Evolutionary conservation across 37 sponge, comb jelly and placozoan genomes (phyloP), one percentile per base, ranked within the genome.

Genomic region (Bolinopsis microptera): DNA sequence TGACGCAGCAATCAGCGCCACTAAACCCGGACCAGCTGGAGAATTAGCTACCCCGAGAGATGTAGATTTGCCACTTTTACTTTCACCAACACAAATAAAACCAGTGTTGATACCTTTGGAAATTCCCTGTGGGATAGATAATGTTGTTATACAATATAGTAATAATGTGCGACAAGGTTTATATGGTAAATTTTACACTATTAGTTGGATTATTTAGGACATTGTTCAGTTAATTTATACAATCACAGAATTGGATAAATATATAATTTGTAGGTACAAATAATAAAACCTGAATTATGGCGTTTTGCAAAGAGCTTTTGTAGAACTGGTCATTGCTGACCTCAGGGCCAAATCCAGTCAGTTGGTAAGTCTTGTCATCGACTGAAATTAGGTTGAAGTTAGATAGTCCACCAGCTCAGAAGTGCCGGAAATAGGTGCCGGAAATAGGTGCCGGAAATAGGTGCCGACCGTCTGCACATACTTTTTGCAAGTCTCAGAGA

Each of bases 331-430:
- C 38, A 36, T 24, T 34, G 22, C 9, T 34, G 38, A 35, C 82
- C 5, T 80, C 82, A 36, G 82, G 82, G 9, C 82, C 82, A 80
- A 34, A 80, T 36, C 82, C 38, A 23, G 16, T 8, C 5, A 80
- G 38, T 13, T 24, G 8, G 38, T 36, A 33, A 13, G 36, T 80
- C 37, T 80, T 32, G 2, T 80, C 82, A 22, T 22, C 37, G 32
- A 80, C 82, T 80, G 82, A 80, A 80, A 80, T n/a, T n/a, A n/a
- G 28, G 8, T 72, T 5, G 75, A 22, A 22, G 28, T 72, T 72
- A 16, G n/a, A n/a, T n/a, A n/a, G n/a, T n/a, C n/a, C n/a, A n/a
- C n/a, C n/a, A n/a, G n/a, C n/a, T n/a, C n/a, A n/a, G n/a, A n/a
- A n/a, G n/a, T n/a, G n/a, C n/a, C n/a, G n/a, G n/a, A n/a, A n/a